Evolutionary conservation across 2,113 vertebrate species (phyloP), one percentile per base, ranked within the genome.

Genomic region (Podarcis cretensis): DNA sequence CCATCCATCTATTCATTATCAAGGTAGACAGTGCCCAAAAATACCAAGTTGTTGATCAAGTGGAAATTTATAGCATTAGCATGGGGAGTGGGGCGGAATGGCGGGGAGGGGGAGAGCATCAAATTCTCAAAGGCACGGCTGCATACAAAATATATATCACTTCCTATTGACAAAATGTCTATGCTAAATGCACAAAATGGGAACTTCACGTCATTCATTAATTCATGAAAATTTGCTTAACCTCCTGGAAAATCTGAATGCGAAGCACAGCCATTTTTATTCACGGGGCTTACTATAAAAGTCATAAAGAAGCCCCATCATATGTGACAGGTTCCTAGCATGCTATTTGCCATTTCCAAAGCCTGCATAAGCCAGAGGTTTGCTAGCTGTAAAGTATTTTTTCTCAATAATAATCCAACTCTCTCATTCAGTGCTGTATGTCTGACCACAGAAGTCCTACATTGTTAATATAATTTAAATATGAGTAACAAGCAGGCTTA

Each of bases 141-240:
- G 91, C 87, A 84, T 83, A 86, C 81, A 78, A 93, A 93, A 82
- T 91, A 92, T 90, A 85, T 92, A 84, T 90, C 95, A 86, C 84
- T 92, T 94, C 86, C 94, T 92, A 92, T 92, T 95, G 93, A 87
- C 90, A 91, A 93, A 94, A 91, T 81, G 89, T 93, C 92, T 91
- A 80, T 78, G 77, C 71, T 93, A 95, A 95, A 94, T 89, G 91
- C 90, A 92, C 78, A 90, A 95, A 96, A 95, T 90, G 78, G 86
- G 89, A 93, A 89, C 90, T 93, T 92, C 91, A 35, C 95, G 94
- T 85, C 84, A 92, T 92, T 85, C 90, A 91, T 93, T 92, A 95
- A 95, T 94, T 94, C 94, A 91, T 83, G 90, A 87, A 92, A 89
- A 92, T 92, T 93, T 94, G 91, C 92, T 92, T 87, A 94, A 89